phyloP scores from a whole-genome alignment of 2,888 invertebrate genomes.

The Eristalinus aeneus region DNA sequence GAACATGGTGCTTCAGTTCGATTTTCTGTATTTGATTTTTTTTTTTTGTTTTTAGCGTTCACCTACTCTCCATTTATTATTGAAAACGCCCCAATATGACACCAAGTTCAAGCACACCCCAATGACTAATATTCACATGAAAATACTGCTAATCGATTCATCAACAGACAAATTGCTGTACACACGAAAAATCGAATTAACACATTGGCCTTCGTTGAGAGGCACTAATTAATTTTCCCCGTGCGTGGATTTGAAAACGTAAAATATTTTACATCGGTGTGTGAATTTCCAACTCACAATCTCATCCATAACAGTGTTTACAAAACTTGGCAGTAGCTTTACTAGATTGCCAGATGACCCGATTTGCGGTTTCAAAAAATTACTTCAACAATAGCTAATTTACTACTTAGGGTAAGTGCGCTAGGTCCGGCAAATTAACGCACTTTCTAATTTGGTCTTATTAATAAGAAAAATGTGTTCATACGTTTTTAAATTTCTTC shows the following conservation, averaged over 20 bases:
- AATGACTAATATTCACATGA: slow-evolving; percentile 10
- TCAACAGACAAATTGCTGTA: background rate
- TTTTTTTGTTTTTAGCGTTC: too few relatives aligned
- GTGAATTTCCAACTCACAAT: background rate
- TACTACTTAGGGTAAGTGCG: too few relatives aligned
- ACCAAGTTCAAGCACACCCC: slow-evolving; percentile 11
- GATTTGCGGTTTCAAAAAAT: background rate
- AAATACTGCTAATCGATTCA: background rate
- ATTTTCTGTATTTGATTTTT: too few relatives aligned
- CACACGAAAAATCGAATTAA: slow-evolving; percentile 2
- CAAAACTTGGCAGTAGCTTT: background rate
- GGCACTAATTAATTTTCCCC: slow-evolving; percentile 13
- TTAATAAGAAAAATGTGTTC: too few relatives aligned
- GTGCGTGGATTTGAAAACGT: background rate
- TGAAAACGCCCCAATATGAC: background rate
- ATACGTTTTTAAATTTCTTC: too few relatives aligned
- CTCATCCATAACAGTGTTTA: background rate
- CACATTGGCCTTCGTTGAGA: background rate
- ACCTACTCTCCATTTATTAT: background rate
- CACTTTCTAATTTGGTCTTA: too few relatives aligned
- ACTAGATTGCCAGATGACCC: background rate
- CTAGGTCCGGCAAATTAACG: too few relatives aligned
- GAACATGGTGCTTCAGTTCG: too few relatives aligned
- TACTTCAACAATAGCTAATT: background rate
- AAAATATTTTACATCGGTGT: background rate